These are phyloP conservation scores for Gymnoscopelus braueri DNA, from an alignment of 2,797 vertebrate genomes.

Conservation along the genomic window DNA sequence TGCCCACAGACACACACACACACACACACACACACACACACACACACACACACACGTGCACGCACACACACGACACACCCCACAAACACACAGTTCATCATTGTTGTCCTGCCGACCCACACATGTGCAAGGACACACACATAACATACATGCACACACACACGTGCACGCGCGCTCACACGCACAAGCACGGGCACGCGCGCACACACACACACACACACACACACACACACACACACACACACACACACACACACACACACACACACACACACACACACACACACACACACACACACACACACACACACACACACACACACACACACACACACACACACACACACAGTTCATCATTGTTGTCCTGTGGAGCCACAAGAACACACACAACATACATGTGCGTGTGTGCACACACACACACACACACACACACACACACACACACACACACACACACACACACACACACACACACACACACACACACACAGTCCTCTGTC, in stretches of 20 bases:
- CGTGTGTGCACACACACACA: slow-evolving; percentile 17
- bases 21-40: no score
- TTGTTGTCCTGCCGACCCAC: no score
- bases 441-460: no score
- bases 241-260: no score
- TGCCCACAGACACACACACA: no score
- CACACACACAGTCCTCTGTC: slow-evolving; percentile 27
- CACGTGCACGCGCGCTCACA: no score
- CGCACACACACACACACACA: slow-evolving; percentile 11
- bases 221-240: not conserved
- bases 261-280: slow-evolving; percentile 18
- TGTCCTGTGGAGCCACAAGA: no score
- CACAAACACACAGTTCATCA: no score
- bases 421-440: not conserved
- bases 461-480: no score
- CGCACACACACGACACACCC: not conserved
- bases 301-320: slow-evolving; percentile 13
- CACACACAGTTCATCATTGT: no score
- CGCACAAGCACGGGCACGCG: not conserved
- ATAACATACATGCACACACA: not conserved
- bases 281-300: slow-evolving; percentile 15
- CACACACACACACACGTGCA: slow-evolving; percentile 9
- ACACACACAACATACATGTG: not conserved
- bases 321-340: not conserved
- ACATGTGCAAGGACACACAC: no score